Percentiles rank a stretch among this genome's conserved stretches.
These are phyloP conservation scores for Eristalis tenax DNA, from an alignment of 2,888 invertebrate genomes.

Conservation along the genomic window DNA sequence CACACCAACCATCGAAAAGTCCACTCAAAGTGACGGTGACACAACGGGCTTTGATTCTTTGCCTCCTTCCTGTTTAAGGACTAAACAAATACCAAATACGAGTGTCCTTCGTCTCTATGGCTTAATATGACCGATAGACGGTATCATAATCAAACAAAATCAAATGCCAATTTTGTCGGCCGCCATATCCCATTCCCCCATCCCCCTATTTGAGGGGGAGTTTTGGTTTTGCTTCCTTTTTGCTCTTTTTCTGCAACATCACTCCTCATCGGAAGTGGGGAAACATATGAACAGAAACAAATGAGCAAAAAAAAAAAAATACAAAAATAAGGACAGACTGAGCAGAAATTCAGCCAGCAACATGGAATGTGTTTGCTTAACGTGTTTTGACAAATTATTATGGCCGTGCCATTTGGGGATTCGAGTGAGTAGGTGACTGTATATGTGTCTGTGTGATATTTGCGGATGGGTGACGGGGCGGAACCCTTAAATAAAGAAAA, in stretches of 20 bases:
- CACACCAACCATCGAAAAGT: constrained; percentile 21
- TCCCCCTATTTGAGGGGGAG: not conserved
- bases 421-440: not conserved
- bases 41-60: constrained; percentile 22
- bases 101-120: constrained; percentile 47
- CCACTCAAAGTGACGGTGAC: constrained; percentile 21
- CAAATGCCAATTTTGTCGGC: constrained; percentile 69
- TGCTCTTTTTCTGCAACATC: constrained; percentile 1
- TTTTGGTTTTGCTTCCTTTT: constrained; percentile 1
- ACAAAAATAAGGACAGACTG: constrained; percentile 47
- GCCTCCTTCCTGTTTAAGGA: constrained; percentile 49
- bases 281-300: constrained; percentile 30
- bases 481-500: constrained; percentile 68
- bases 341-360: constrained; percentile 48
- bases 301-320: constrained; percentile 34
- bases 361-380: constrained; percentile 68
- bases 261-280: constrained; percentile 17
- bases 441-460: not conserved
- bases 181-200: constrained; percentile 33
- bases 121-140: constrained; percentile 65
- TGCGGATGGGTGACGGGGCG: constrained; percentile 28
- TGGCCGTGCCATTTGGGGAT: constrained; percentile 70
- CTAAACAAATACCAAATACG: constrained; percentile 67
- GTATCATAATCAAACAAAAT: constrained; percentile 71
- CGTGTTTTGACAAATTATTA: constrained; percentile 72